These are phyloP conservation scores for Neotragus pygmaeus DNA, from an alignment of 2,113 vertebrate species.

Conservation along the genomic window DNA sequence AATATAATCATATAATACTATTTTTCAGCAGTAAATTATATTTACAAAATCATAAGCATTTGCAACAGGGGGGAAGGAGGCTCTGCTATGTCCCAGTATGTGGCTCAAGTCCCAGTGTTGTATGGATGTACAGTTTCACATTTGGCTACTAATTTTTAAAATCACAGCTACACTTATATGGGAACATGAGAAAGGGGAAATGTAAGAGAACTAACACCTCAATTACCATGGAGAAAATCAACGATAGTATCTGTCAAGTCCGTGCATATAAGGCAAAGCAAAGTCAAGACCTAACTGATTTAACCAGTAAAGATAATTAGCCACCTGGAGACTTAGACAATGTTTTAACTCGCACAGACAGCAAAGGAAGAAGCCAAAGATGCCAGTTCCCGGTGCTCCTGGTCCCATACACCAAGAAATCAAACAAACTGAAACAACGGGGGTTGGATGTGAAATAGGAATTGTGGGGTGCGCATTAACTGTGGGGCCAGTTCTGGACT, in stretches of 20 bases:
- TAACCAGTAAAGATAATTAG: not conserved
- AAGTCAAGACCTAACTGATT: not conserved
- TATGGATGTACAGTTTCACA: not conserved
- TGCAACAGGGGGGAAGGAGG: not conserved
- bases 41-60: not conserved
- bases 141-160: not conserved
- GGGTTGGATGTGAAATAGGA: not conserved
- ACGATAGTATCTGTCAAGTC: not conserved
- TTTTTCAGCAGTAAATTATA: not conserved
- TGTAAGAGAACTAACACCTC: not conserved
- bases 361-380: not conserved
- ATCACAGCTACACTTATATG: not conserved
- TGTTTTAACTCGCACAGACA: not conserved
- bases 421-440: not conserved
- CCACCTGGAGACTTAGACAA: not conserved
- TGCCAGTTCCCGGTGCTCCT: not conserved
- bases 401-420: not conserved
- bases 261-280: not conserved
- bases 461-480: not conserved
- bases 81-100: not conserved
- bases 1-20: not conserved
- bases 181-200: not conserved
- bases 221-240: not conserved
- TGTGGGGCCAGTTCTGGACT: not conserved
- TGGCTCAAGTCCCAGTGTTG: not conserved